Evolutionary conservation across 2,888 invertebrate genomes (phyloP).

Genomic region (Augochlorella aurata): DNA sequence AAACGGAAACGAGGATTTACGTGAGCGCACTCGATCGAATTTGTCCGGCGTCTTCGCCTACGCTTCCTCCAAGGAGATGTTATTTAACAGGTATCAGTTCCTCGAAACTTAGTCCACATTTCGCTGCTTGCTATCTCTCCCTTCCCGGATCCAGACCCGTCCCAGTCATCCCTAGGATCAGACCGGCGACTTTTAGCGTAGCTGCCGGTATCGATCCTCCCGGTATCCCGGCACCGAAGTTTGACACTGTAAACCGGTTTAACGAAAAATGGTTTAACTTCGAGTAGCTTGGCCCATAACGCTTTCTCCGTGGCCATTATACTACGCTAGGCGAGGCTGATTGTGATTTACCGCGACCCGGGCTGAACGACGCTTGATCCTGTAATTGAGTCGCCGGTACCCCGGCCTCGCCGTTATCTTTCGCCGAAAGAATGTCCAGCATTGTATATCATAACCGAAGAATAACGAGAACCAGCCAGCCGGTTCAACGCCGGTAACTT

Average conservation of each 20-base stretch:
- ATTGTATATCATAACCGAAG: constrained; percentile 18
- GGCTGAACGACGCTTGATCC: constrained; percentile 73
- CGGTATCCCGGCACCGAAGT: constrained; percentile 66
- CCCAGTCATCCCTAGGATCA: constrained; percentile 35
- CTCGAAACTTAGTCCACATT: constrained; percentile 39
- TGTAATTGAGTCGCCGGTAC: constrained; percentile 72
- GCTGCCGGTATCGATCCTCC: constrained; percentile 67
- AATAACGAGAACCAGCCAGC: constrained; percentile 23
- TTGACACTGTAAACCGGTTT: constrained; percentile 77
- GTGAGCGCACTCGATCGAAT: constrained; percentile 51
- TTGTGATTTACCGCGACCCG: constrained; percentile 76
- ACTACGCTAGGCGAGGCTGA: constrained; percentile 59
- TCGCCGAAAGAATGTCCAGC: constrained; percentile 24
- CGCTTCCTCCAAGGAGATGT: constrained; percentile 47
- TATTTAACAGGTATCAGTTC: constrained; percentile 62
- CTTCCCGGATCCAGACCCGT: neutral
- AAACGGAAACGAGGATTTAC: constrained; percentile 61
- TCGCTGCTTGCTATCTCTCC: constrained; percentile 22
- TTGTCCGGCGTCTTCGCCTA: constrained; percentile 38
- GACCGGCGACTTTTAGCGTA: constrained; percentile 47
- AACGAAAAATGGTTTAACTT: constrained; percentile 78
- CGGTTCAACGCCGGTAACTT: constrained; percentile 57
- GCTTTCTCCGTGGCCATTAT: constrained; percentile 53
- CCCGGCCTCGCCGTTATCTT: constrained; percentile 37
- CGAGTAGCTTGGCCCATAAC: constrained; percentile 68